Percentiles rank a stretch among this genome's conserved stretches.
These are phyloP conservation scores for Rhagonycha fulva DNA, from an alignment of 2,888 invertebrate species.

Conservation along the genomic window DNA sequence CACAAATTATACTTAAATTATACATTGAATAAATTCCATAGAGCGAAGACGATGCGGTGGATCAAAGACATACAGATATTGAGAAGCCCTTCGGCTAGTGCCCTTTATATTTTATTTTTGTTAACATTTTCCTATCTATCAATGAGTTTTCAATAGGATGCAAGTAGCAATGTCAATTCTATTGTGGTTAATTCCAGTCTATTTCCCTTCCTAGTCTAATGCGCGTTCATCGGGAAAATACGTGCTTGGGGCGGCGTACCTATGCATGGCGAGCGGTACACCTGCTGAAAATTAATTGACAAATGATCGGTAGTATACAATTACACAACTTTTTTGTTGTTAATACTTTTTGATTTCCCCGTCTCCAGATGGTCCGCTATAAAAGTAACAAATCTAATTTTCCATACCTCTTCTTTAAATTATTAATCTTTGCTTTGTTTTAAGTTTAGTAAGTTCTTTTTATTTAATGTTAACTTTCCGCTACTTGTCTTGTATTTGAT, in stretches of 20 bases:
- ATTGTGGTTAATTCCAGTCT: not conserved
- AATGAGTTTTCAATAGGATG: not conserved
- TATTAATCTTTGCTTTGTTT: not conserved
- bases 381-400: not conserved
- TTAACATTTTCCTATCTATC: not conserved
- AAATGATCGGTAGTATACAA: not conserved
- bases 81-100: not conserved
- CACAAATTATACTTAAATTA: too few relatives aligned
- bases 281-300: not conserved
- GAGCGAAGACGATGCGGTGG: not conserved
- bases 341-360: not conserved
- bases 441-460: not conserved
- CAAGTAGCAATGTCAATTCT: not conserved
- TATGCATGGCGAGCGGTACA: not conserved
- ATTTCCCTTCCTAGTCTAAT: not conserved
- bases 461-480: not conserved
- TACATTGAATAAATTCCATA: not conserved
- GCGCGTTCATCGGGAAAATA: not conserved
- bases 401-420: not conserved
- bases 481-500: not conserved
- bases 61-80: not conserved
- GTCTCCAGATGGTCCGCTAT: not conserved
- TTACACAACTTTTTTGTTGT: not conserved
- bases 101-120: not conserved
- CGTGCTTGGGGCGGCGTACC: not conserved